These are phyloP conservation scores for Graphium colonna DNA, from an alignment of 2,888 invertebrate genomes.

Conservation along the genomic window DNA sequence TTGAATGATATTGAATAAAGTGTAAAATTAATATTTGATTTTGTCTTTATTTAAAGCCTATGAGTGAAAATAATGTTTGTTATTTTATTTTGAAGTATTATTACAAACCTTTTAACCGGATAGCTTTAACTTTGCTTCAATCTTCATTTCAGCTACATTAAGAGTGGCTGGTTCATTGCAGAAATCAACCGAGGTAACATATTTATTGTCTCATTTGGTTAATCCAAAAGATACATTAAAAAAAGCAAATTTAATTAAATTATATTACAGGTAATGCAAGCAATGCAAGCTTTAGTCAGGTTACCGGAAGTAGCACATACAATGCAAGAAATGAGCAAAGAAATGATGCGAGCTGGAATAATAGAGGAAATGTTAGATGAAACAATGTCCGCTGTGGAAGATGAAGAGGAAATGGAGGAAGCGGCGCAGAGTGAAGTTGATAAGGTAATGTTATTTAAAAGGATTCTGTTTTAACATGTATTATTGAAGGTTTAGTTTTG, in stretches of 20 bases:
- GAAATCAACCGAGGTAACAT: slow-evolving; percentile 90
- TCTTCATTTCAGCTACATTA: slow-evolving; percentile 91
- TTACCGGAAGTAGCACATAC: slow-evolving; percentile 96
- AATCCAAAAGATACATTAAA: neutral
- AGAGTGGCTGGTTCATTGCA: slow-evolving; percentile 95
- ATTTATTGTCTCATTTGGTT: too few species aligned
- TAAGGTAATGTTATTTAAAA: slow-evolving; percentile 78
- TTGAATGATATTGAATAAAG: too few species aligned
- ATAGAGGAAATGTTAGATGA: slow-evolving; percentile 99
- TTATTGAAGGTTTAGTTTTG: too few species aligned
- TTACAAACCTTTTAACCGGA: too few species aligned
- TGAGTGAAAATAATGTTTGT: too few species aligned
- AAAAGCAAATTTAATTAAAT: neutral
- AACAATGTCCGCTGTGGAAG: slow-evolving; percentile 95
- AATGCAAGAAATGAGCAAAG: slow-evolving; percentile 98
- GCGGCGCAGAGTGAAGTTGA: slow-evolving; percentile 96
- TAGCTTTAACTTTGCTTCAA: too few species aligned
- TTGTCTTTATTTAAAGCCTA: too few species aligned
- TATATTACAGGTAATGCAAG: slow-evolving; percentile 86
- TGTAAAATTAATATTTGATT: too few species aligned
- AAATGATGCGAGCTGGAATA: slow-evolving; percentile 99
- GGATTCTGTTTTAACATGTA: too few species aligned
- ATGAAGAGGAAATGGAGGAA: slow-evolving; percentile 97
- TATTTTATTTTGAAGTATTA: too few species aligned
- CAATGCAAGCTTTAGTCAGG: slow-evolving; percentile 95